phyloP scores from a whole-genome alignment of 2,888 invertebrate species.

The Emmelina monodactyla region DNA sequence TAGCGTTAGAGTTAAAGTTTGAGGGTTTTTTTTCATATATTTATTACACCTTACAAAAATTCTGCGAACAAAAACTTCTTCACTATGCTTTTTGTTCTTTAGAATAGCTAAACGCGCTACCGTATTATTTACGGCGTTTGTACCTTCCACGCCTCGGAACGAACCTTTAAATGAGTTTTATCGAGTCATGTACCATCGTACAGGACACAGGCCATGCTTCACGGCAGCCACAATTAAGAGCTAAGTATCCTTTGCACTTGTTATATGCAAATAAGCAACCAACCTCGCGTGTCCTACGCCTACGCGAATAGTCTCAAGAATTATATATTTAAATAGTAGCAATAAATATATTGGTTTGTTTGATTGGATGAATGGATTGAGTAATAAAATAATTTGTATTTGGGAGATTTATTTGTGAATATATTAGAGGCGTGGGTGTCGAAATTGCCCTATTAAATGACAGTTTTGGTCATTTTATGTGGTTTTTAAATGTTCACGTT shows the following conservation, averaged over 20 bases:
- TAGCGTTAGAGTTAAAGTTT: too few species aligned
- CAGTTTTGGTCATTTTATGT: too few species aligned
- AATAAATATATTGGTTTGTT: conserved; percentile 28
- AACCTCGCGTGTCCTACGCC: conserved; percentile 56
- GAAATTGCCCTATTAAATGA: too few species aligned
- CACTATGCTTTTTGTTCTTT: too few species aligned
- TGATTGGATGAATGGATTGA: conserved; percentile 17
- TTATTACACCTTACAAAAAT: too few species aligned
- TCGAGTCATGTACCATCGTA: conserved; percentile 51
- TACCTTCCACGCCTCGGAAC: conserved; percentile 20
- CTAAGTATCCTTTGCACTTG: conserved; percentile 57
- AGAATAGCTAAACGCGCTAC: too few species aligned
- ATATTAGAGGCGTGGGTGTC: too few species aligned
- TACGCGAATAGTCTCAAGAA: conserved; percentile 28
- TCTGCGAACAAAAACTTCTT: too few species aligned
- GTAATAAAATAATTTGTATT: too few species aligned
- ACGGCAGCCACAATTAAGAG: conserved; percentile 60
- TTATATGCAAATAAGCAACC: conserved; percentile 57
- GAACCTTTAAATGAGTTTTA: conserved; percentile 48
- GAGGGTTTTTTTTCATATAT: too few species aligned
- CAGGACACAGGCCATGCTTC: conserved; percentile 31
- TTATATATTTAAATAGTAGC: conserved; percentile 35
- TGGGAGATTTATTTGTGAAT: too few species aligned
- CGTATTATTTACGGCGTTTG: neutral
- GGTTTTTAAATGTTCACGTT: too few species aligned